These are phyloP conservation scores for Macrotis lagotis DNA, from an alignment of 2,113 vertebrate species.

Conservation along the genomic window DNA sequence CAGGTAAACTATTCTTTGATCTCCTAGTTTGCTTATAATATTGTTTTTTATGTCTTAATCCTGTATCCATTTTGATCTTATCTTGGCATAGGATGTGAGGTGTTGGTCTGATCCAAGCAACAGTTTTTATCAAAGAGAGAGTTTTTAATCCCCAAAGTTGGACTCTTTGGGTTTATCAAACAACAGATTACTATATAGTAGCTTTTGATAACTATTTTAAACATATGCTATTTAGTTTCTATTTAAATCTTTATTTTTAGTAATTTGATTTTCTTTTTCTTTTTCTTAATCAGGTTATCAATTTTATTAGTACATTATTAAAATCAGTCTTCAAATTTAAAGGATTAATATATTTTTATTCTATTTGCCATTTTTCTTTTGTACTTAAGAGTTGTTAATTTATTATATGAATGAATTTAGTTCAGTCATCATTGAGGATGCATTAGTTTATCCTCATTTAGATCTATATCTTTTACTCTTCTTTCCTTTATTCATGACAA, in stretches of 20 bases:
- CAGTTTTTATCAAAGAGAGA: too few species aligned
- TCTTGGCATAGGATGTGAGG: too few species aligned
- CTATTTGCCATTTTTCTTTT: neutral
- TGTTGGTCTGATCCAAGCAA: too few species aligned
- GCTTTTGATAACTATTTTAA: too few species aligned
- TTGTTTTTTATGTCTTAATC: too few species aligned
- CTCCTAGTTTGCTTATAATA: too few species aligned
- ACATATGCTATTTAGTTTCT: neutral
- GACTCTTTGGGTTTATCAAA: too few species aligned
- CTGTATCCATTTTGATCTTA: too few species aligned
- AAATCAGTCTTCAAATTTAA: neutral
- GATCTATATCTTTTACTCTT: neutral
- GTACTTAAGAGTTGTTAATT: neutral
- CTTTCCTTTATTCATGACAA: neutral
- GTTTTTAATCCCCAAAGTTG: too few species aligned
- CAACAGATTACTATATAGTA: too few species aligned
- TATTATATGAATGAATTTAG: neutral
- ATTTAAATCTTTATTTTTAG: neutral
- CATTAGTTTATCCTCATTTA: neutral
- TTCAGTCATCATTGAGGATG: neutral
- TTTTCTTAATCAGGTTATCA: neutral
- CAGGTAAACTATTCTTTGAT: too few species aligned
- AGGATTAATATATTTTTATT: neutral
- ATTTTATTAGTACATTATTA: neutral
- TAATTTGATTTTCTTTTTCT: neutral